Conservation (phyloP, 2,797 vertebrate genomes). For the Rhadinocentrus ornatus region DNA sequence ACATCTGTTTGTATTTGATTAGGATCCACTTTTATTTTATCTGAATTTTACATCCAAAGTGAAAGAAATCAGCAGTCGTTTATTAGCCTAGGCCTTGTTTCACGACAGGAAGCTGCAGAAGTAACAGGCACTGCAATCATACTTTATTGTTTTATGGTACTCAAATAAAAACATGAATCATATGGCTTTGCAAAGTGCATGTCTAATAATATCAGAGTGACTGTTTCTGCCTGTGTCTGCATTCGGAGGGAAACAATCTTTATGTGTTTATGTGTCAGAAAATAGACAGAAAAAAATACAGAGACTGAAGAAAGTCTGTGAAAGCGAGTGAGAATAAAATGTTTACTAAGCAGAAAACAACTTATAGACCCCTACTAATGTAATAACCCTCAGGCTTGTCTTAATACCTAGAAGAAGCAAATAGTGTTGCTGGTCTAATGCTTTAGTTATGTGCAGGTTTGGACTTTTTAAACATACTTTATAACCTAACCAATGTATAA, state of each 20-base stretch:
- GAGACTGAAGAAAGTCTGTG: background rate
- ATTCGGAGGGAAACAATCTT: slow-evolving; percentile 55
- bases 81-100: slow-evolving; percentile 69
- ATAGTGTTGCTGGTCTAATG: no score
- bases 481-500: background rate
- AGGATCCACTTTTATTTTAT: slow-evolving; percentile 35
- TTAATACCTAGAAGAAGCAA: background rate
- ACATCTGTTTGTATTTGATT: slow-evolving; percentile 56
- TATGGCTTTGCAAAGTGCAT: slow-evolving; percentile 75
- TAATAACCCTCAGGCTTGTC: background rate
- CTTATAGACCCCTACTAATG: background rate
- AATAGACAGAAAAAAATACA: slow-evolving; percentile 3
- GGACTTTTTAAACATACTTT: background rate
- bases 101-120: slow-evolving; percentile 51
- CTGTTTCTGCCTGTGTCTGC: slow-evolving; percentile 74
- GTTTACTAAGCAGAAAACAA: background rate
- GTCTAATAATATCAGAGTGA: slow-evolving; percentile 77
- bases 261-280: slow-evolving; percentile 13
- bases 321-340: slow-evolving; percentile 21
- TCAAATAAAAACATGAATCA: slow-evolving; percentile 83
- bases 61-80: slow-evolving; percentile 78
- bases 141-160: slow-evolving; percentile 80
- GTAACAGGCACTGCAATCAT: slow-evolving; percentile 54
- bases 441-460: no score
- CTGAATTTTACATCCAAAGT: slow-evolving; percentile 58